A percentile compares a stretch with the other conserved stretches of the same genome.
Conservation (phyloP, 2,888 invertebrate species). For the Temnothorax ravouxi region DNA sequence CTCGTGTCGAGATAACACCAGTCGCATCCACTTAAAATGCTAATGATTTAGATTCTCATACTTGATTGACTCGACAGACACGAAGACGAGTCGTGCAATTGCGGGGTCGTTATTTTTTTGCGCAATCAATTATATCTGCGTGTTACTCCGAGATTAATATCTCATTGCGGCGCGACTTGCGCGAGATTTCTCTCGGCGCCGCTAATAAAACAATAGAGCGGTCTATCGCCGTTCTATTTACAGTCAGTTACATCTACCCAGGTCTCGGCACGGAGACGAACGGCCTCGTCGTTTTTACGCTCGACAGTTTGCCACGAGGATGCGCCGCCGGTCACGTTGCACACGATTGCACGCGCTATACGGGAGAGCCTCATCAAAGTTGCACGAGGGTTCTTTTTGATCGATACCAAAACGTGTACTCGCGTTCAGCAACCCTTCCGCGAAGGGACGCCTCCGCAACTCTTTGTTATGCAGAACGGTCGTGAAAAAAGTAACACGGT, state of each 20-base stretch:
- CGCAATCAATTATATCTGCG: not conserved
- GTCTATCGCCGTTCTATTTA: conserved; percentile 30
- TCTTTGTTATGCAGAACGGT: not conserved
- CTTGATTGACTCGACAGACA: not conserved
- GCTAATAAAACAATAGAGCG: not conserved
- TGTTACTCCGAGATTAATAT: not conserved
- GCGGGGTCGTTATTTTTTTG: not conserved
- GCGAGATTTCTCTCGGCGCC: conserved; percentile 31
- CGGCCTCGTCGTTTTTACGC: conserved; percentile 27
- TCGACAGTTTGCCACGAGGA: conserved; percentile 40
- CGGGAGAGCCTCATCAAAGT: conserved; percentile 38
- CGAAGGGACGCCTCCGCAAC: conserved; percentile 24
- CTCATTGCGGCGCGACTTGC: not conserved
- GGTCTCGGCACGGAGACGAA: not conserved
- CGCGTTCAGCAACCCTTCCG: conserved; percentile 45
- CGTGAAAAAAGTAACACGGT: not conserved
- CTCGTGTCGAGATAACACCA: not conserved
- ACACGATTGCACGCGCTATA: conserved; percentile 30
- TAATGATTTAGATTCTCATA: not conserved
- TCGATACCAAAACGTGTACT: conserved; percentile 40
- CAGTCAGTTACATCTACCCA: conserved; percentile 33
- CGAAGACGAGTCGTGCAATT: not conserved
- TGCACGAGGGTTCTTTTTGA: conserved; percentile 55
- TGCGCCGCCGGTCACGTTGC: conserved; percentile 42
- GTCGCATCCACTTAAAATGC: too few species aligned